Conservation (phyloP, 2,113 vertebrate species). For the Gymnogyps californianus region DNA sequence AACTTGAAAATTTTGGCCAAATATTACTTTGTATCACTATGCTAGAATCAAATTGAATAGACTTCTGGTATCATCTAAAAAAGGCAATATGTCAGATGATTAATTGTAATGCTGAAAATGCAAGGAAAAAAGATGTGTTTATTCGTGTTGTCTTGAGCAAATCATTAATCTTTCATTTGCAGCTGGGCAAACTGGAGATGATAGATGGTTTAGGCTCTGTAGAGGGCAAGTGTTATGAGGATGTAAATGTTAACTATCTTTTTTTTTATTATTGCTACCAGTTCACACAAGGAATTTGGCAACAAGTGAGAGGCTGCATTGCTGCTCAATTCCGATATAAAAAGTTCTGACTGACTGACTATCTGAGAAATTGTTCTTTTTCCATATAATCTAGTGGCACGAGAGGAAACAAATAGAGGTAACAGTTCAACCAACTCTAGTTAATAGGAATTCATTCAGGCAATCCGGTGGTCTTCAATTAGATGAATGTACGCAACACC, state of each 20-base stretch:
- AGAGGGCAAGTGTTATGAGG: not conserved
- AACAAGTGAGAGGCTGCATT: not conserved
- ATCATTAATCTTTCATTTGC: not conserved
- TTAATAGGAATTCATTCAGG: not conserved
- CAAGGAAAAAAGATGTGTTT: not conserved
- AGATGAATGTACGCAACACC: not conserved
- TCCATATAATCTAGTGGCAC: not conserved
- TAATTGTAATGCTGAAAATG: not conserved
- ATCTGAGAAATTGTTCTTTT: not conserved
- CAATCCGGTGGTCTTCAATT: not conserved
- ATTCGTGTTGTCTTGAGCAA: not conserved
- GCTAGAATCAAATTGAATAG: not conserved
- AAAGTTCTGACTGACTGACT: not conserved
- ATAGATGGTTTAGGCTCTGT: not conserved
- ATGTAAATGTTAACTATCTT: not conserved
- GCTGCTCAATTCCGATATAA: not conserved
- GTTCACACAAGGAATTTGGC: not conserved
- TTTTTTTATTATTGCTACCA: not conserved
- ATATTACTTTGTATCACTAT: not conserved
- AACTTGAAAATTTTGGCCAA: not conserved
- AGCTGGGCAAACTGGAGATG: not conserved
- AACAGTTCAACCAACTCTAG: not conserved
- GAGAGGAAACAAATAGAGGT: not conserved
- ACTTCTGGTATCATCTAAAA: not conserved
- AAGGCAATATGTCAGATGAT: not conserved